Conservation (phyloP, 2,888 invertebrate species). For the Sesamia inferens region DNA sequence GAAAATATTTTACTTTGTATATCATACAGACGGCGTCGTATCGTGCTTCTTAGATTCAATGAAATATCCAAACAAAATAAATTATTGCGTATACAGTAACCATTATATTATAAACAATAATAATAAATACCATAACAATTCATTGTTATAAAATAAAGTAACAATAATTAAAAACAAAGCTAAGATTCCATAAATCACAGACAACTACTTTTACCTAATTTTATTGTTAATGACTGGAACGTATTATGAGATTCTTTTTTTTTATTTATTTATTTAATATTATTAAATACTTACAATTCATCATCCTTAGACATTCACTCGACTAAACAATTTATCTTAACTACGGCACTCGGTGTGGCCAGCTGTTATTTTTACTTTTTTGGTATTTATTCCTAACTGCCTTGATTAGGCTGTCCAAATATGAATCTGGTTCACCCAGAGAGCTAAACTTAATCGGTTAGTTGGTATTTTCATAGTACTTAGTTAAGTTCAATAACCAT, state of each 20-base stretch:
- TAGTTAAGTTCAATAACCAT: conserved; percentile 34
- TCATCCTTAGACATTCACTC: conserved; percentile 73
- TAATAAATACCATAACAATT: conserved; percentile 65
- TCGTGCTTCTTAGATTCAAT: conserved; percentile 56
- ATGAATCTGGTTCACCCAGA: conserved; percentile 45
- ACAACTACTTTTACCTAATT: conserved; percentile 78
- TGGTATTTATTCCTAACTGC: conserved; percentile 25
- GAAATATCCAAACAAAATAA: conserved; percentile 52
- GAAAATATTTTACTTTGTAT: conserved; percentile 51
- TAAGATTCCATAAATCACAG: conserved; percentile 84
- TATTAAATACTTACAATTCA: conserved; percentile 70
- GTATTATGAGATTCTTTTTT: conserved; percentile 78
- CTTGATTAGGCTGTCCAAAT: conserved; percentile 53
- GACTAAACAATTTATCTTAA: conserved; percentile 77
- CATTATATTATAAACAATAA: conserved; percentile 53
- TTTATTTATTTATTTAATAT: conserved; percentile 60
- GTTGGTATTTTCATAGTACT: conserved; percentile 34
- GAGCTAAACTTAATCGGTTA: conserved; percentile 37
- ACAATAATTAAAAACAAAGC: conserved; percentile 73
- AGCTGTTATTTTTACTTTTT: neutral
- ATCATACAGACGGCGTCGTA: conserved; percentile 67
- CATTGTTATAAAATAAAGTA: conserved; percentile 57
- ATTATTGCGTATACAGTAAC: conserved; percentile 51
- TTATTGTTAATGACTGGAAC: conserved; percentile 76
- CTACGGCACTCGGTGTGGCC: conserved; percentile 80